phyloP scores from a whole-genome alignment of 2,888 invertebrate genomes.

The Chrysotoxum bicinctum region DNA sequence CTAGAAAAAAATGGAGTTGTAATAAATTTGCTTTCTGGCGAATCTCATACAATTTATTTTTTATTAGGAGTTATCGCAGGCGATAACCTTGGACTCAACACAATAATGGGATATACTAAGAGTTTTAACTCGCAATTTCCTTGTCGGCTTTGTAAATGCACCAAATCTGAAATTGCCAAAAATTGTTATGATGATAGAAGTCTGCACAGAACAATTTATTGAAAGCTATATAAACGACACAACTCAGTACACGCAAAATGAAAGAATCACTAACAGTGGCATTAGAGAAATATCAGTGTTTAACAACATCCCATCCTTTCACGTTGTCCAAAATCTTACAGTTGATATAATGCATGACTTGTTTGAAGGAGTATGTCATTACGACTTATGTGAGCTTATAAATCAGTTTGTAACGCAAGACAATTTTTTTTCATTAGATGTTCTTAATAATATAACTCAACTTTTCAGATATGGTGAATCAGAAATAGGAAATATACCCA shows the following conservation, averaged over 20 bases:
- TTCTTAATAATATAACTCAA: too few relatives aligned
- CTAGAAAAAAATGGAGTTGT: neutral
- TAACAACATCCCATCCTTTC: too few relatives aligned
- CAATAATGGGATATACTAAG: too few relatives aligned
- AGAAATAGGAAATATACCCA: too few relatives aligned
- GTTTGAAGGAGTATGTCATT: neutral
- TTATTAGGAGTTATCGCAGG: neutral
- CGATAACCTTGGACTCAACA: neutral
- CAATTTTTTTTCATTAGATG: too few relatives aligned
- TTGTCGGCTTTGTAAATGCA: slow-evolving; percentile 18
- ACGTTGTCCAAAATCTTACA: neutral
- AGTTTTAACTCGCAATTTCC: too few relatives aligned
- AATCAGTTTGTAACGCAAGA: too few relatives aligned
- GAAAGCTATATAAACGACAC: neutral
- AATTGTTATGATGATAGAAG: neutral
- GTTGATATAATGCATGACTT: neutral
- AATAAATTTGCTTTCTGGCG: neutral
- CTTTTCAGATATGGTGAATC: too few relatives aligned
- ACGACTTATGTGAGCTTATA: neutral
- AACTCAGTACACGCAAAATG: neutral
- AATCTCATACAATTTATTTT: neutral
- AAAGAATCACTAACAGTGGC: neutral
- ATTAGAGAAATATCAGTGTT: neutral
- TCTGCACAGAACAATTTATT: neutral
- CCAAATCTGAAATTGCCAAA: neutral